These are phyloP conservation scores for Progne subis DNA, from an alignment of 2,113 vertebrate species.

Conservation along the genomic window DNA sequence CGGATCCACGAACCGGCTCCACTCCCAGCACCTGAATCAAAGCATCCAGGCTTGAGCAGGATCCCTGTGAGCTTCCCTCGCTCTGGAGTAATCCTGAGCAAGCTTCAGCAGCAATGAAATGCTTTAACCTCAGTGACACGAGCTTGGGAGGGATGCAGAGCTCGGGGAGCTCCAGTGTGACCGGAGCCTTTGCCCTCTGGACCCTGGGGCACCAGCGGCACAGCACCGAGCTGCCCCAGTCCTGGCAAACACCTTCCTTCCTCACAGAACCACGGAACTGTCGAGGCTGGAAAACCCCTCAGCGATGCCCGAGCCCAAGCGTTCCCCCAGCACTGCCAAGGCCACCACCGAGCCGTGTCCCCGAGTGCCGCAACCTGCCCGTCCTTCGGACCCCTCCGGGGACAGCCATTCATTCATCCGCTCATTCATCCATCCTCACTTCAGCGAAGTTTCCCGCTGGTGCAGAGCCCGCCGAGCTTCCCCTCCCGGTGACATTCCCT, in stretches of 20 bases:
- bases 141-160: rapidly evolving
- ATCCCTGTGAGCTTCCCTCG: neutral
- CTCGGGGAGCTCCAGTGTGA: neutral
- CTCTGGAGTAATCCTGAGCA: neutral
- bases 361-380: neutral
- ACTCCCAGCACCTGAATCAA: neutral
- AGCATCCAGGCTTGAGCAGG: neutral
- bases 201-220: neutral
- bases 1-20: neutral
- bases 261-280: rapidly evolving
- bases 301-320: neutral
- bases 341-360: neutral
- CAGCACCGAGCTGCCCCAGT: neutral
- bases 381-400: neutral
- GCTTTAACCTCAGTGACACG: rapidly evolving
- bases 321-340: neutral
- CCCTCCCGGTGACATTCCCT: rapidly evolving
- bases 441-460: rapidly evolving
- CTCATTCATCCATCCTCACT: neutral
- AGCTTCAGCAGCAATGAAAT: rapidly evolving
- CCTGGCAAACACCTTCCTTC: neutral
- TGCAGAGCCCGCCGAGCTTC: neutral
- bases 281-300: neutral
- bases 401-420: neutral
- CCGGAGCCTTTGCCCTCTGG: neutral